phyloP scores from a whole-genome alignment of 2,797 vertebrate genomes.

The Coranthus polyacanthus region DNA sequence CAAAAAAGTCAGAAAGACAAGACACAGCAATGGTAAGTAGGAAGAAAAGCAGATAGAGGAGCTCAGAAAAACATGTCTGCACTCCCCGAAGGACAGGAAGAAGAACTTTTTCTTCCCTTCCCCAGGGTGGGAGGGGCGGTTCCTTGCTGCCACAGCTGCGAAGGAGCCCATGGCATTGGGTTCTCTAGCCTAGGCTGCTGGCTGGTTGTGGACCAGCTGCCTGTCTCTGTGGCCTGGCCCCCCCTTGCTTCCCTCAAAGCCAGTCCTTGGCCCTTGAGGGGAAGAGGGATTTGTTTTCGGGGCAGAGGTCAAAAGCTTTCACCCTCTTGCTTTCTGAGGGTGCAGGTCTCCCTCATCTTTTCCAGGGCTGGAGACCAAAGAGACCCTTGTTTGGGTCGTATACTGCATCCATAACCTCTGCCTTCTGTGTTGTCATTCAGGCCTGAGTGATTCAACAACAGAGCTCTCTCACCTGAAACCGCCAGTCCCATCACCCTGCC shows the following conservation, averaged over 20 bases:
- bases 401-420: neutral
- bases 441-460: slow-evolving; percentile 10
- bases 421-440: slow-evolving; percentile 1
- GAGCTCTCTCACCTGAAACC: slow-evolving; percentile 10
- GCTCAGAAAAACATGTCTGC: too few species aligned
- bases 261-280: neutral
- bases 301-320: slow-evolving; percentile 2
- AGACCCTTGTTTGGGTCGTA: slow-evolving; percentile 24
- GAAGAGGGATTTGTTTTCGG: neutral
- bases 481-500: neutral
- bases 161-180: slow-evolving; percentile 1
- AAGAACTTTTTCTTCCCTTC: neutral
- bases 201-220: neutral
- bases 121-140: neutral
- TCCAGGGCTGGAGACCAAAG: neutral
- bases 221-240: neutral
- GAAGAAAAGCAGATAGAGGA: too few species aligned
- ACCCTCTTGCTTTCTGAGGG: slow-evolving; percentile 2
- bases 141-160: neutral
- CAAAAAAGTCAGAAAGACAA: too few species aligned
- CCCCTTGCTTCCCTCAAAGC: neutral
- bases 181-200: neutral
- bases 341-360: neutral
- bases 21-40: too few species aligned
- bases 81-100: too few species aligned